Percentiles rank a stretch among this genome's conserved stretches.
Evolutionary conservation across 2,797 vertebrate genomes (phyloP).

Genomic region (Lutjanus campechanus): DNA sequence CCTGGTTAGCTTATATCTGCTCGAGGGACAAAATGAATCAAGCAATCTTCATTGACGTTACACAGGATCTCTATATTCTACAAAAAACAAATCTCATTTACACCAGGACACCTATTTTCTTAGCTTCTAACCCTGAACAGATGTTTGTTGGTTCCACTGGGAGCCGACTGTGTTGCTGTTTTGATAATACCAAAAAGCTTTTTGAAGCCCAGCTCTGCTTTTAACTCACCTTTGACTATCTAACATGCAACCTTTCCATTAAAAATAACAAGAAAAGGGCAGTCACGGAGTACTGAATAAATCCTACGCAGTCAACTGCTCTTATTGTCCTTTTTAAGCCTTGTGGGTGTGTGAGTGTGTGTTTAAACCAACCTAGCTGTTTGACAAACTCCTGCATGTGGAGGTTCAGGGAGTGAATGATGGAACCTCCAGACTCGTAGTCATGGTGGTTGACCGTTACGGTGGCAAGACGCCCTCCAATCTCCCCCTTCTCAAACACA

Average conservation of each 20-base stretch:
- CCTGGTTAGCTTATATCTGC: constrained; percentile 4
- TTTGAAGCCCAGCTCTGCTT: background rate
- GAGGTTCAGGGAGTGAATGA: constrained; percentile 96
- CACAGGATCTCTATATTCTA: background rate
- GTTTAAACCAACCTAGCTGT: constrained; percentile 89
- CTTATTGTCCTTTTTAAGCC: background rate
- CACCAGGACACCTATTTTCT: background rate
- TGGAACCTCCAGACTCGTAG: constrained; percentile 94
- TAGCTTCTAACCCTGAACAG: background rate
- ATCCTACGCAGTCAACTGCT: background rate
- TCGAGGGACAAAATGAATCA: background rate
- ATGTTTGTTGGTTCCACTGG: background rate
- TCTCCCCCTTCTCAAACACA: constrained; percentile 91
- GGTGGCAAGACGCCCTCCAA: constrained; percentile 94
- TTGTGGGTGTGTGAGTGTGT: background rate
- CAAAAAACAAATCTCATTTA: background rate
- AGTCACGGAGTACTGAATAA: background rate
- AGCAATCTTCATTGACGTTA: background rate
- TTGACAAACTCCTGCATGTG: constrained; percentile 99
- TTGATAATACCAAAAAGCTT: background rate
- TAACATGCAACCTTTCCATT: background rate
- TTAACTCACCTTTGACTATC: background rate
- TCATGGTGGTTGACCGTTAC: constrained; percentile 94
- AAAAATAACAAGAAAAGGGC: background rate
- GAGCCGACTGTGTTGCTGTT: background rate